Conservation (phyloP, 2,113 vertebrate species). For the Hydrolagus affinis region DNA sequence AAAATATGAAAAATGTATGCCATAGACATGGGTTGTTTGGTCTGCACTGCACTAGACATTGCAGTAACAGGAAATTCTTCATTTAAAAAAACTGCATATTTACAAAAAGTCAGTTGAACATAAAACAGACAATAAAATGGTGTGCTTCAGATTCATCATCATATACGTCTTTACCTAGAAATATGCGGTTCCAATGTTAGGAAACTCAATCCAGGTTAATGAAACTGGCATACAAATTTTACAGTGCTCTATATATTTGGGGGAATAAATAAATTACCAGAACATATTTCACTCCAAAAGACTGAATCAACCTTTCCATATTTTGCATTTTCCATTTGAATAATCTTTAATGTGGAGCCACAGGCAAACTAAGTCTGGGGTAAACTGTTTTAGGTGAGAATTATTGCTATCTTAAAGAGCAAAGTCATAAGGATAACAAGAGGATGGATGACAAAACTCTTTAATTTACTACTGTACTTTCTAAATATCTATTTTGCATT, state of each 20-base stretch:
- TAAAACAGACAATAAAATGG: neutral
- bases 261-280: neutral
- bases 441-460: too few species aligned
- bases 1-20: neutral
- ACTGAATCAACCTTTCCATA: neutral
- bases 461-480: neutral
- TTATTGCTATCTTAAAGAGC: neutral
- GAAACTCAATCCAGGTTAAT: neutral
- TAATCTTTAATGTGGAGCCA: neutral
- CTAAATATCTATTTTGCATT: neutral
- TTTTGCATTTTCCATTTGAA: neutral
- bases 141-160: neutral
- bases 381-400: neutral
- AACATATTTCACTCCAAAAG: neutral
- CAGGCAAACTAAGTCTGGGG: neutral
- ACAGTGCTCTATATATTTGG: neutral
- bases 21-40: neutral
- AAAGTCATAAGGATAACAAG: neutral
- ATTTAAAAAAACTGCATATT: neutral
- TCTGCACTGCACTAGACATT: neutral
- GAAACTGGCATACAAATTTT: neutral
- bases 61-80: slow-evolving; percentile 2
- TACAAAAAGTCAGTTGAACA: slow-evolving; percentile 5
- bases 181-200: neutral
- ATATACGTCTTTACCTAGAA: neutral